Base-by-base conservation (phyloP, 1,140 invertebrate genomes). In the Glomeris maerens region DNA sequence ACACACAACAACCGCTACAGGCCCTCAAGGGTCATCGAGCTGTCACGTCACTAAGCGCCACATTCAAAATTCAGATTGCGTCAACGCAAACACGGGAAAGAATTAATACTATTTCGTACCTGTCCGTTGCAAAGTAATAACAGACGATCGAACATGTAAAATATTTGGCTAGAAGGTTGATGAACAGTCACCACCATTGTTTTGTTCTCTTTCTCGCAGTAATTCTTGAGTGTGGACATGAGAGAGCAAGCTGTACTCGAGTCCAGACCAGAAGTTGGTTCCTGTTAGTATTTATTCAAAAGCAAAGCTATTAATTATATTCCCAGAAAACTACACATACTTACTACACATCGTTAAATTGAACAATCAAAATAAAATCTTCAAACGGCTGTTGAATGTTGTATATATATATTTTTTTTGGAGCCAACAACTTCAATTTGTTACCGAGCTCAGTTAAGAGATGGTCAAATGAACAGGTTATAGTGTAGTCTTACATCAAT, bases 161-260 rank as follows among this genome's bases (percentile, higher is more conserved):
- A 90, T 66, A 89, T 86, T 66, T 86, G 81, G 41, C 84, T 88
- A 28, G 84, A 87, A 0, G 85, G 85, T 63, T 90, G 85, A 65
- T 90, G 85, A 10, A 89, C 79, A 22, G 84, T 84, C 21, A 84
- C 75, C 28, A 89, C 78, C 27, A 89, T 76, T 2, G 81, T 84
- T 65, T 87, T 89, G 45, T 81, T 77, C 63, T 83, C 81, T 52
- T 80, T 75, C 49, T 79, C 75, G 0, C 83, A 83, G 57, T 82
- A 85, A 27, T 76, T 72, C 64, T 84, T 84, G 45, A 88, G 64
- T 44, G 76, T 78, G 47, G 73, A 69, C 72, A 88, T 86, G 44
- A 89, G 60, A 55, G 74, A 78, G 53, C 79, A 76, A 10, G 85
- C 84, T 46, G 83, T 82, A 63, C 83, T 81, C 7, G 84, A 89